These are phyloP conservation scores for Cryptoprocta ferox DNA, from an alignment of 2,797 vertebrate species.

Conservation along the genomic window DNA sequence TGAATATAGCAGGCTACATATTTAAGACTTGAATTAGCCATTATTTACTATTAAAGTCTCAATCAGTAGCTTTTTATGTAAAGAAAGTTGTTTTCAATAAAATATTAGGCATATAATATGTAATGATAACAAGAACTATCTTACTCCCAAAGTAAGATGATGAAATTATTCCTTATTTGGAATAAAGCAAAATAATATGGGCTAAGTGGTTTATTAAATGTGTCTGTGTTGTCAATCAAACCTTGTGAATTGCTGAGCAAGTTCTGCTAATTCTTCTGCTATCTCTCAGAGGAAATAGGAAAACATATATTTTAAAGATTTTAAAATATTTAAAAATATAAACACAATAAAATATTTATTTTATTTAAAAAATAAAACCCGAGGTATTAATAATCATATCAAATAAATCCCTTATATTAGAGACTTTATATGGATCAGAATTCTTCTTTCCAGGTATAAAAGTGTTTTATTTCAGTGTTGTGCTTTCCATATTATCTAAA, in stretches of 20 bases:
- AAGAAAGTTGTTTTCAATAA: not conserved
- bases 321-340: too few relatives aligned
- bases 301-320: not conserved
- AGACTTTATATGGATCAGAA: not conserved
- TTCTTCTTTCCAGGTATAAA: not conserved
- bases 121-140: not conserved
- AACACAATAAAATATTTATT: too few relatives aligned
- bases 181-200: not conserved
- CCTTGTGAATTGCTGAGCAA: not conserved
- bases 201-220: not conserved
- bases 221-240: not conserved
- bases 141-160: not conserved
- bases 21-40: not conserved
- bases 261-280: not conserved
- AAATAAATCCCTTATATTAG: not conserved
- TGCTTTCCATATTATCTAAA: slow-evolving; percentile 39
- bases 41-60: slow-evolving; percentile 25
- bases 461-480: not conserved
- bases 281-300: not conserved
- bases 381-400: not conserved
- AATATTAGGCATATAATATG: slow-evolving; percentile 22
- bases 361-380: not conserved
- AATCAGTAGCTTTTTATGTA: not conserved
- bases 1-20: not conserved
- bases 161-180: not conserved